These are phyloP conservation scores for Cyanocitta stelleri DNA, from an alignment of 2,113 vertebrate genomes.

Conservation along the genomic window DNA sequence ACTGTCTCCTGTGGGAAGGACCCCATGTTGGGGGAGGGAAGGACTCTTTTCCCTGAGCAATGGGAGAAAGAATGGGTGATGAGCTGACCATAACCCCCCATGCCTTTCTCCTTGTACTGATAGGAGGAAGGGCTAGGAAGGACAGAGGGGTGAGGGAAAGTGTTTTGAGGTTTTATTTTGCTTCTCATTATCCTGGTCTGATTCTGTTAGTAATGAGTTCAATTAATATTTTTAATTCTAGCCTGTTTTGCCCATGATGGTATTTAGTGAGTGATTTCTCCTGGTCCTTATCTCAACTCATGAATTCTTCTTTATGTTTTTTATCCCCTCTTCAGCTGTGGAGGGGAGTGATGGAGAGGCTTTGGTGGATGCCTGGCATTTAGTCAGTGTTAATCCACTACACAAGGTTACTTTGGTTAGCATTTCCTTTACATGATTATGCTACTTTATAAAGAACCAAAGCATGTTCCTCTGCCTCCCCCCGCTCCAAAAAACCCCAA, in stretches of 20 bases:
- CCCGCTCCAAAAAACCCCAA: rapidly evolving
- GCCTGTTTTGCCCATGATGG: background rate
- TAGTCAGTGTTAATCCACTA: background rate
- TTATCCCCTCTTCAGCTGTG: rapidly evolving
- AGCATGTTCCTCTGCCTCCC: background rate
- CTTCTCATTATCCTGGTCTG: background rate
- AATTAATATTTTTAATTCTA: background rate
- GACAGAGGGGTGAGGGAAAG: background rate
- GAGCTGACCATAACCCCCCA: rapidly evolving
- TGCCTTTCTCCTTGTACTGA: background rate
- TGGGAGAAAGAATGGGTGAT: rapidly evolving
- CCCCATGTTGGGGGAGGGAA: rapidly evolving
- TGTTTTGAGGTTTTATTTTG: background rate
- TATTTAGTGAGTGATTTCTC: background rate
- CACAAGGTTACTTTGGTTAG: background rate
- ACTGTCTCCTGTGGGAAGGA: rapidly evolving
- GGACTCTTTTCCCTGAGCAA: background rate
- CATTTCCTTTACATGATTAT: background rate
- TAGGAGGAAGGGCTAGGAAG: background rate
- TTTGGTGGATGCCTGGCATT: background rate
- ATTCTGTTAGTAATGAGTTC: background rate
- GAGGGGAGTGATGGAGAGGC: background rate
- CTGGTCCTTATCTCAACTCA: background rate
- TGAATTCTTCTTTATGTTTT: background rate
- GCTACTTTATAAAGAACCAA: background rate